Evolutionary conservation across 2,797 vertebrate genomes (phyloP).

Genomic region (Arremon aurantiirostris): DNA sequence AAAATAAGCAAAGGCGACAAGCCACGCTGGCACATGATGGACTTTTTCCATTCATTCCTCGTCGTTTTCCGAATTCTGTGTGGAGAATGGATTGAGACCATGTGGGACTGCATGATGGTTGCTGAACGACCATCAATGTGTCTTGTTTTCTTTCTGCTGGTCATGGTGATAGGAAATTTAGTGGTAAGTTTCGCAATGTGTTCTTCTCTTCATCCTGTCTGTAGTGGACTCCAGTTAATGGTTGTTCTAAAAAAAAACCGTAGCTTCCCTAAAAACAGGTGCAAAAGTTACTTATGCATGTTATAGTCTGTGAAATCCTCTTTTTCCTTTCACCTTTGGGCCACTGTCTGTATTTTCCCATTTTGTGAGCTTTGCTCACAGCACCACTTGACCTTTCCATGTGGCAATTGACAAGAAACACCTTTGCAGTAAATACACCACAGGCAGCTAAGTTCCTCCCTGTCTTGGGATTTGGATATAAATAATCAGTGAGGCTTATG

Average conservation of each 20-base stretch:
- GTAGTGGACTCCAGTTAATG: neutral
- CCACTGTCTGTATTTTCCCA: neutral
- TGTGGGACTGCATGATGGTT: constrained; percentile 90
- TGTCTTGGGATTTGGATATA: neutral
- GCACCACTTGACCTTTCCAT: neutral
- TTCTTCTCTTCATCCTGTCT: neutral
- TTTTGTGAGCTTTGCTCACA: neutral
- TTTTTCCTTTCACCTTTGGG: neutral
- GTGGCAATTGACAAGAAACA: neutral
- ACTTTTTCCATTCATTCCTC: constrained; percentile 97
- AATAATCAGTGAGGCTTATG: neutral
- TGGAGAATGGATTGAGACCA: constrained; percentile 90
- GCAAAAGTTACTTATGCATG: neutral
- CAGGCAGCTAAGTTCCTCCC: neutral
- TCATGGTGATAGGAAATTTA: constrained; percentile 96
- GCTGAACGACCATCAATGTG: constrained; percentile 83
- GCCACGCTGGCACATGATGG: constrained; percentile 95
- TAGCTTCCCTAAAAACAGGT: neutral
- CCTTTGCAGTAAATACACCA: neutral
- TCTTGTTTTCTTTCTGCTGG: constrained; percentile 90
- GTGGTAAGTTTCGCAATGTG: constrained; percentile 84
- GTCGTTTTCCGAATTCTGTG: constrained; percentile 87
- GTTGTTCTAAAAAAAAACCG: neutral
- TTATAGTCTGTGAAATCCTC: neutral
- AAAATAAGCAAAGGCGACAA: constrained; percentile 77